phyloP scores from a whole-genome alignment of 2,888 invertebrate genomes.

The Melanophora roralis region DNA sequence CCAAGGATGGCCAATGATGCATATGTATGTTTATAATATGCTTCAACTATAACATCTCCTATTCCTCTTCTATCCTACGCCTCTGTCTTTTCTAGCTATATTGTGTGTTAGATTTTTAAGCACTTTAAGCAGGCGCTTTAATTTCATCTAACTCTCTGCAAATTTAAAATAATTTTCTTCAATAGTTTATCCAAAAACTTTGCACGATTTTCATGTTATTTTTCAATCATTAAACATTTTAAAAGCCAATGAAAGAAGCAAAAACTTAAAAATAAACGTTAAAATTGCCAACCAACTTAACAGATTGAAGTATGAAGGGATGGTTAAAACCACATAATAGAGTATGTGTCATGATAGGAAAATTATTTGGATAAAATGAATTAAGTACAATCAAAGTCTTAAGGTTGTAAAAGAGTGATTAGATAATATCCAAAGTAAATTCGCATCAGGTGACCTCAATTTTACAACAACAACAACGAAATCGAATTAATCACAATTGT shows the following conservation, averaged over 20 bases:
- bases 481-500: too few species aligned
- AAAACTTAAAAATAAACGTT: slow-evolving; percentile 7
- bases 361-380: slow-evolving; percentile 60
- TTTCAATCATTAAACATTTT: slow-evolving; percentile 65
- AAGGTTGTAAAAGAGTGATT: slow-evolving; percentile 16
- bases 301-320: slow-evolving; percentile 43
- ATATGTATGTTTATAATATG: too few species aligned
- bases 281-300: slow-evolving; percentile 31
- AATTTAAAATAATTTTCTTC: slow-evolving; percentile 59
- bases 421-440: too few species aligned
- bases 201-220: slow-evolving; percentile 76
- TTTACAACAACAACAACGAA: too few species aligned
- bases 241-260: slow-evolving; percentile 37
- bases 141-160: slow-evolving; percentile 43
- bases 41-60: too few species aligned
- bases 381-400: not conserved
- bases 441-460: too few species aligned
- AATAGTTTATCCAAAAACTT: slow-evolving; percentile 60
- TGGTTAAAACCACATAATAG: slow-evolving; percentile 52
- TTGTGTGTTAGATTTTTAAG: not conserved
- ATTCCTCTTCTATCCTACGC: not conserved
- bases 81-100: slow-evolving; percentile 7
- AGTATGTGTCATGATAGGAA: slow-evolving; percentile 65
- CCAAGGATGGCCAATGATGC: too few species aligned
- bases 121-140: slow-evolving; percentile 51